Base-by-base conservation (phyloP, 2,113 vertebrate species). In the Camarhynchus parvulus region DNA sequence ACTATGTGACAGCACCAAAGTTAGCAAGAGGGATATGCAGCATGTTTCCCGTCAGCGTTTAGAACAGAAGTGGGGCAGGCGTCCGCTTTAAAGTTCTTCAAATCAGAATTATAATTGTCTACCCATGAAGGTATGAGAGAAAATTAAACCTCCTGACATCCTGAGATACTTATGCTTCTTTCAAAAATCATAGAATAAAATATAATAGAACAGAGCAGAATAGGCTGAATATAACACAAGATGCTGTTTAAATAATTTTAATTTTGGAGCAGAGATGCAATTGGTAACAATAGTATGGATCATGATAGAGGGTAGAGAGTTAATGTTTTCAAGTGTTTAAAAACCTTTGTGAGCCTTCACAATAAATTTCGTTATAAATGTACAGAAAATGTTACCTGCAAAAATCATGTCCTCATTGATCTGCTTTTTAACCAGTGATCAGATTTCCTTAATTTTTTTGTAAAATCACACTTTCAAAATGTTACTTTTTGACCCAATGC, bases 61-160 rank as follows among this genome's bases (percentile, higher is more conserved):
- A 72, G 81, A 94, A 90, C 83, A 94, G 85, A 95, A 95, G 25
- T 85, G 91, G 82, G 93, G 70, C 91, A 87, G 35, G 41, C 8
- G 15, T 91, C 95, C n/a, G 2, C 93, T 95, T 95, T 77, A 90
- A 93, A 95, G 87, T 95, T 95, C 70, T 82, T 95, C 85, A 89
- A 8, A 87, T 96, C 84, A 70, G 80, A 95, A 92, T 72, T 79
- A 21, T 87, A 94, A 79, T 95, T 86, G 83, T 88, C 76, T 92
- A 77, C 52, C 44, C 23, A 6, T 88, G 73, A 66, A 97, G 64
- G 55, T 78, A 22, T 20, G 92, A 83, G 88, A 86, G 72, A 94
- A 96, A 75, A 94, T 90, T 89, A 93, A 94, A 79, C 61, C 64
- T 88, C 47, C 79, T 90, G 64, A 81, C 49, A 87, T 79, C 69